Evolutionary conservation across 2,113 vertebrate genomes (phyloP), one percentile per base, ranked within the genome.

Genomic region (Rattus rattus): DNA sequence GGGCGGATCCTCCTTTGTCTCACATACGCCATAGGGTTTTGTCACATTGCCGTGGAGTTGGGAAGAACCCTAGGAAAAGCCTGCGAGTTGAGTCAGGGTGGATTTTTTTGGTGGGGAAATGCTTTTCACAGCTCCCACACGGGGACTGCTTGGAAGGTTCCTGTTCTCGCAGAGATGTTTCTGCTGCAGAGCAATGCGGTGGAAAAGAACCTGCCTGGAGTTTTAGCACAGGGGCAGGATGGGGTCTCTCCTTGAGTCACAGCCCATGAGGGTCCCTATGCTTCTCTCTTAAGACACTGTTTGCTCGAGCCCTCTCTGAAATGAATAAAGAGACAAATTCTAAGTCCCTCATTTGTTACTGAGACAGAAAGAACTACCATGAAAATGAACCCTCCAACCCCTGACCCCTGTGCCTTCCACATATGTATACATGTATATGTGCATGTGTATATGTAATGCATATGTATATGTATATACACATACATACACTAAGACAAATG

Each of bases 1-100:
- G 69, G 63, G 49, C 72, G 39, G 7, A 88, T 49, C 72, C 39
- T 67, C 86, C 47, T 93, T 95, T 28, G 56, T 88, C 91, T 77
- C 84, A 70, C 89, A 79, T 89, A 90, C 83, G 85, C 92, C 89
- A 72, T 96, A 97, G 75, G 86, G 91, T 95, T 96, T 96, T 95
- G 79, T 91, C 96, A 83, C n/a, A 91, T 22, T 91, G 85, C 94
- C 26, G 33, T 95, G 43, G 20, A 77, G 91, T 94, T 69, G 54
- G 65, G 95, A 95, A 61, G 47, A 87, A 14, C 86, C 52, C 87
- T 76, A 70, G 83, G 90, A 81, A 87, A 94, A 70, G 79, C 75
- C 54, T 39, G 19, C 11, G 72, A 56, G 84, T 75, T 65, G 43
- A 43, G 43, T 43, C 43, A 43, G 77, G 95, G 83, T 17, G 59